Percentiles rank a stretch among this genome's conserved stretches.
These are phyloP conservation scores for Canis aureus DNA, from an alignment of 2,113 vertebrate species.

Conservation along the genomic window DNA sequence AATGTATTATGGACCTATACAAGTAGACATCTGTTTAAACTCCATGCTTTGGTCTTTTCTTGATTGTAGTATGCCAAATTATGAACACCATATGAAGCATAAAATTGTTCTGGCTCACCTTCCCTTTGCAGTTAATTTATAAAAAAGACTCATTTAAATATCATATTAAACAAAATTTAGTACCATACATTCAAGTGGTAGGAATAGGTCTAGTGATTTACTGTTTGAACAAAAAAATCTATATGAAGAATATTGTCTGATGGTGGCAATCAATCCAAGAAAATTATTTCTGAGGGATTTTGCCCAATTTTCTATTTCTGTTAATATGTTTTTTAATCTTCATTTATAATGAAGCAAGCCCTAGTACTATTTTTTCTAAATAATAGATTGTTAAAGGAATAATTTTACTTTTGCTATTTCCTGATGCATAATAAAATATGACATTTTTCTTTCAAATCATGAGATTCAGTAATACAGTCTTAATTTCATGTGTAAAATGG, in stretches of 20 bases:
- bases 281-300: neutral
- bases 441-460: neutral
- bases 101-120: constrained; percentile 72
- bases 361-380: neutral
- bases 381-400: neutral
- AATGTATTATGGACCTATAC: constrained; percentile 18
- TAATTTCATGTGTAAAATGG: neutral
- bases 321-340: neutral
- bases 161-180: constrained; percentile 53
- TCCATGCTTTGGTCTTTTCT: constrained; percentile 40
- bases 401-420: neutral
- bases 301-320: neutral
- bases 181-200: neutral
- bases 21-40: constrained; percentile 67
- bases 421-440: neutral
- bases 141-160: constrained; percentile 50
- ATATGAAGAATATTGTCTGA: neutral
- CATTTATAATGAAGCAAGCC: neutral
- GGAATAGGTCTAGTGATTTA: neutral
- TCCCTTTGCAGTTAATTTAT: constrained; percentile 49
- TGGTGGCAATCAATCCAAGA: neutral
- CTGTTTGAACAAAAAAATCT: neutral
- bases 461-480: neutral
- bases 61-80: constrained; percentile 60
- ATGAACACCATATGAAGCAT: constrained; percentile 57